Base-by-base conservation (phyloP, 2,113 vertebrate genomes). In the Hydrochoerus hydrochaeris region DNA sequence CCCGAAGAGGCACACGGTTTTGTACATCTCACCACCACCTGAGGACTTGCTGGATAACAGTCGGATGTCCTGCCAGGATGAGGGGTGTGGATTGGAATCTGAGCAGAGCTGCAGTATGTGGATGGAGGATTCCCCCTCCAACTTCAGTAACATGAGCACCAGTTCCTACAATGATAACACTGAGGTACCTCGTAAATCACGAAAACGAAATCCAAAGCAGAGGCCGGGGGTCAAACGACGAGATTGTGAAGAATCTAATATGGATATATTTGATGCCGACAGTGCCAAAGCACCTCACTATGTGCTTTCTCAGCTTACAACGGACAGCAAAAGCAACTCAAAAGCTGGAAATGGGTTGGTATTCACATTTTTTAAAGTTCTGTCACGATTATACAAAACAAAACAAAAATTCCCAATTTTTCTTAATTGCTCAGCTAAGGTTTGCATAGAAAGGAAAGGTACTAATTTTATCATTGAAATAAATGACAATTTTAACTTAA, bases 201-300 rank as follows among this genome's bases (percentile, higher is more conserved):
- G 99, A 97, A 99, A 99, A 97, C 99, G 99, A 94, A 99, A 99
- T 92, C 99, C 99, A 95, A 99, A 99, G 97, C 99, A 99, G 98
- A 99, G 99, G 98, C 99, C 99, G 49, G 99, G 99, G 91, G 99
- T 99, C 95, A 99, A 99, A 98, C 98, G 99, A 62, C 99, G 97
- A 83, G 98, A 99, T 81, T 98, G 98, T 80, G 99, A 98, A 96
- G 99, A 99, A 96, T 99, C 99, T 98, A 99, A 99, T 98, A 99
- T 99, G 99, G 99, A 99, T 97, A 99, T 99, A 98, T 99, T 99
- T 98, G 99, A 99, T 98, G 99, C 99, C 91, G 99, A 99, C 99
- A 99, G 99, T 98, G 99, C 99, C 98, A 99, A 99, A 99, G 99
- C 99, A 92, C 99, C 99, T 96, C 99, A 99, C 98, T 99, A 99